These are phyloP conservation scores for Sturnus vulgaris DNA, from an alignment of 2,113 vertebrate genomes.

Conservation along the genomic window DNA sequence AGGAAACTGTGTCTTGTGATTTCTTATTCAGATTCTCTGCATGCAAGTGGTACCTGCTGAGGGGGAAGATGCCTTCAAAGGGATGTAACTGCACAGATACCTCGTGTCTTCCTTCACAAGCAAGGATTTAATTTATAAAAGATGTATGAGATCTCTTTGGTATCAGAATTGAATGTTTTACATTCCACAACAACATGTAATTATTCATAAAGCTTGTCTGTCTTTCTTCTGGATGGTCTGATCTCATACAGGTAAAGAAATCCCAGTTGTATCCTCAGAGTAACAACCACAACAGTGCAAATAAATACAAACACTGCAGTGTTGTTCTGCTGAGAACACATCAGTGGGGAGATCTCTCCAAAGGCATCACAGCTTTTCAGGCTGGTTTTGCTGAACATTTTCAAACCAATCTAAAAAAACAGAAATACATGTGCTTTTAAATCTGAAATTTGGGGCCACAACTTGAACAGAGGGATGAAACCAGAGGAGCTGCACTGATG, in stretches of 20 bases:
- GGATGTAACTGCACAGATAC: not conserved
- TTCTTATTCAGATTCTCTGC: not conserved
- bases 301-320: not conserved
- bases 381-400: not conserved
- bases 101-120: not conserved
- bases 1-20: not conserved
- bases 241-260: not conserved
- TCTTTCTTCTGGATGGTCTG: not conserved
- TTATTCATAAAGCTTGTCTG: not conserved
- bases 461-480: not conserved
- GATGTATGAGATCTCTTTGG: not conserved
- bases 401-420: not conserved
- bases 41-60: not conserved
- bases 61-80: not conserved
- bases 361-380: not conserved
- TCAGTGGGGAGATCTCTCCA: not conserved
- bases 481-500: not conserved
- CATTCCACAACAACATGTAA: not conserved
- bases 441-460: not conserved
- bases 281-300: not conserved
- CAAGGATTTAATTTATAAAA: not conserved
- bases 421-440: not conserved
- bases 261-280: not conserved
- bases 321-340: not conserved
- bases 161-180: not conserved